Conservation (phyloP, 2,888 invertebrate species). For the Anoncus sp. region DNA sequence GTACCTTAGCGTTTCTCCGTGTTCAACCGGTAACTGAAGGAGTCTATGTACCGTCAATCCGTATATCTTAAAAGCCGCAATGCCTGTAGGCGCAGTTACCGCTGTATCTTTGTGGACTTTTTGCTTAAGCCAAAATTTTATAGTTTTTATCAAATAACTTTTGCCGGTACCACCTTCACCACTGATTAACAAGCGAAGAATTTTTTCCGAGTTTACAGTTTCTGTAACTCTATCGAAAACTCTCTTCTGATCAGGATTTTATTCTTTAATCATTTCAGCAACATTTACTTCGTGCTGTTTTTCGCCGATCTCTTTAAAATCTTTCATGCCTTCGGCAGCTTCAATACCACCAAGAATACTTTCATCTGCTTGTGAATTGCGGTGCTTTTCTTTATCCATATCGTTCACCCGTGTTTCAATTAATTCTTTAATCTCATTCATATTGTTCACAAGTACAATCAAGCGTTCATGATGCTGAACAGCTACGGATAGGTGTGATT, state of each 20-base stretch:
- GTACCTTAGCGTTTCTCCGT: background rate
- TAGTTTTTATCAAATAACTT: conserved; percentile 73
- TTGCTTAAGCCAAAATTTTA: conserved; percentile 71
- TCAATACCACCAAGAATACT: no score
- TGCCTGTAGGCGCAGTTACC: conserved; percentile 74
- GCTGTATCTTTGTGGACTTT: conserved; percentile 69
- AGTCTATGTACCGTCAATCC: conserved; percentile 64
- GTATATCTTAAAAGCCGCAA: conserved; percentile 71
- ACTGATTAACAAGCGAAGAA: conserved; percentile 67
- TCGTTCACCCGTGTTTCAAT: no score
- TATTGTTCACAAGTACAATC: conserved; percentile 40
- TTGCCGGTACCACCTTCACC: conserved; percentile 75
- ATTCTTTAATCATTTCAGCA: conserved; percentile 57
- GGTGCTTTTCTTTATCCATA: no score
- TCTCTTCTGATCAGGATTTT: conserved; percentile 66
- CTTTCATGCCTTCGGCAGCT: conserved; percentile 10
- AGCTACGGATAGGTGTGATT: conserved; percentile 60
- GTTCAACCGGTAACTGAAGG: conserved; percentile 11
- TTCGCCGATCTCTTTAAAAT: background rate
- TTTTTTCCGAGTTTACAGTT: conserved; percentile 24
- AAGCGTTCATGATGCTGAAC: conserved; percentile 55
- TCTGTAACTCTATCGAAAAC: conserved; percentile 59
- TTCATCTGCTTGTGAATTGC: no score
- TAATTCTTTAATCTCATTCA: conserved; percentile 41
- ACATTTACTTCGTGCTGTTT: conserved; percentile 17